Base-by-base conservation (phyloP, 2,797 vertebrate genomes). In the Gila robusta region DNA sequence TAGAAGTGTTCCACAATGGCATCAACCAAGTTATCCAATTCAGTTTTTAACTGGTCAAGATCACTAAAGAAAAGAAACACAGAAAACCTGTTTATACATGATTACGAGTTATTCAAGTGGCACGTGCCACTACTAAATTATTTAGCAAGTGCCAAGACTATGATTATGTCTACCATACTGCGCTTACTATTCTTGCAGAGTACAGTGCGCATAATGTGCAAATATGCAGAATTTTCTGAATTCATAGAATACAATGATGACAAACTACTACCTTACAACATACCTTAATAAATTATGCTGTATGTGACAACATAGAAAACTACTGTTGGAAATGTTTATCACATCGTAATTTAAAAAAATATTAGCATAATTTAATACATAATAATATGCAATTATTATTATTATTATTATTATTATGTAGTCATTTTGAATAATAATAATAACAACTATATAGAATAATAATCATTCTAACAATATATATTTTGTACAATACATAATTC, bases 1-100 rank as follows among this genome's bases (percentile, higher is more conserved):
- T 99, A 98, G 95, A 99, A 99, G 91, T 97, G 90, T 86, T 98
- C 95, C 93, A 99, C 92, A 73, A 99, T 96, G 92, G 97, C 97
- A 0, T 91, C 92, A 39, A 97, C 97, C 89, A 99, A 79, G 62
- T 96, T 95, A 81, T 97, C 95, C 85, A 99, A 92, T 88, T 99
- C 97, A 81, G 94, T 96, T 92, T 97, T 97, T 93, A 99, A 93
- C 83, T 95, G 96, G 0, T 93, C 92, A 85, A 96, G 79, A n/a
- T 98, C 97, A 93, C 98, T 99, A 91, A 73, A 88, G 88, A 26
- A 93, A 4, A 89, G 86, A 86, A 39, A 77, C 3, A 87, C 21
- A 66, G 26, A 74, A 56, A 26, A 19, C 0, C 8, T 14, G 35
- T 71, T 54, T 39, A 56, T 39, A 54, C 64, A 64, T n/a, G 6